Base-by-base conservation (phyloP, 2,888 invertebrate genomes). In the Ormyrus rosae region DNA sequence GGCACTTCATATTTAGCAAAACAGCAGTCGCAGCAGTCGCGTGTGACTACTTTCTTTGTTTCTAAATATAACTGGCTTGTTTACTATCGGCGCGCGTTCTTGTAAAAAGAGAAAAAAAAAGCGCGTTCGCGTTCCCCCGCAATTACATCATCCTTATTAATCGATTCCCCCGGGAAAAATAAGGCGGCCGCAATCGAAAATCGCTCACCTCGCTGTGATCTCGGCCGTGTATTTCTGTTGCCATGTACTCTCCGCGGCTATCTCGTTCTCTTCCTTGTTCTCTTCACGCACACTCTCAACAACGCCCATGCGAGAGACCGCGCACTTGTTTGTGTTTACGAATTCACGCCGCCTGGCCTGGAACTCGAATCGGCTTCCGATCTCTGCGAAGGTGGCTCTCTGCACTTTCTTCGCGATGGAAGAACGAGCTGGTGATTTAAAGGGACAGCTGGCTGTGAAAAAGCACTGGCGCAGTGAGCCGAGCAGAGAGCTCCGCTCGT, bases 1-100 rank as follows among this genome's bases (percentile, higher is more conserved):
- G 13, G 46, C 56, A 50, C 50, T 60, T 48, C 50, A 71, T 60
- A 61, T 71, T 71, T 63, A 72, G 63, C 53, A 63, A 53, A 72
- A 34, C 34, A 34, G 34, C 34, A 34, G 34, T 9, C 45, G 7
- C 63, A 72, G 34, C 55, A 68, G 34, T 68, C 7, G 53, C 10
- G 13, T 34, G 56, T 34, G 48, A 48, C 56, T 46, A 9, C 9
- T 46, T 65, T 60, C 74, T 76, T 76, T 76, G 69, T 69, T 63
- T 76, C 76, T 76, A 69, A 69, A 63, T 69, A 76, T 76, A 76
- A 55, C 69, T 19, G 63, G 63, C 55, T 10, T 76, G 69, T 76
- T 76, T 76, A 75, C 61, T 75, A 76, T 76, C 67, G 58, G 50
- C 46, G 64, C 48, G 9, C 46, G 34, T 34, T 34, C 61, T 34